Conservation (phyloP, 2,888 invertebrate genomes). For the Drosophila testacea region DNA sequence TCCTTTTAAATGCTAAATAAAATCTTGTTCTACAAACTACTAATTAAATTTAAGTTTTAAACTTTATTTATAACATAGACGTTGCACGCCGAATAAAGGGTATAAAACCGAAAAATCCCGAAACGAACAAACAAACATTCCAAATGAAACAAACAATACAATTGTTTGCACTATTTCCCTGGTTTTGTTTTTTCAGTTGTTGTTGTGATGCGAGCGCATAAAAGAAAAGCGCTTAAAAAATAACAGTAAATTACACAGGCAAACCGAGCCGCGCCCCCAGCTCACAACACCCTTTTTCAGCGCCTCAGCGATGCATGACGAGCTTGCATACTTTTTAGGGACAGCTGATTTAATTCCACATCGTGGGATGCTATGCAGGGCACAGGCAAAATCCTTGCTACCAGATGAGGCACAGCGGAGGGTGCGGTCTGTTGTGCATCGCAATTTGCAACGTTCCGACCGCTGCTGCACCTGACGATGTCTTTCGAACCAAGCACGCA, state of each 20-base stretch:
- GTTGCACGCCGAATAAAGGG: background rate
- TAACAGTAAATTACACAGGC: constrained; percentile 76
- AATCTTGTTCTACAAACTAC: no score
- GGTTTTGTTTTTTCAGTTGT: constrained; percentile 8
- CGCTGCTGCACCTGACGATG: constrained; percentile 52
- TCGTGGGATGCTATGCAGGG: constrained; percentile 35
- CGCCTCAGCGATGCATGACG: constrained; percentile 70
- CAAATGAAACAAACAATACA: constrained; percentile 71
- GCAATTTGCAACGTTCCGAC: constrained; percentile 56
- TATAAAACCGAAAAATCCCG: constrained; percentile 11
- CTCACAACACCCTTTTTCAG: constrained; percentile 18
- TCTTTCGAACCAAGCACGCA: constrained; percentile 43
- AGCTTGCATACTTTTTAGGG: constrained; percentile 74
- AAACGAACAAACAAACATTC: constrained; percentile 44
- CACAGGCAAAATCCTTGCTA: constrained; percentile 34
- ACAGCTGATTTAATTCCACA: constrained; percentile 73
- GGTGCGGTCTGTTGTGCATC: constrained; percentile 29
- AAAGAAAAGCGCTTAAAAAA: constrained; percentile 77
- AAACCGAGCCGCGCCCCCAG: constrained; percentile 47
- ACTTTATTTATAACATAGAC: background rate
- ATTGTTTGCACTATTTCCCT: constrained; percentile 47
- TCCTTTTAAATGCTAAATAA: no score
- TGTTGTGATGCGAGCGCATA: constrained; percentile 51
- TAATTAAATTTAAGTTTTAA: background rate
- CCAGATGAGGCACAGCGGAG: constrained; percentile 23